Evolutionary conservation across 1,140 invertebrate genomes (phyloP).

Genomic region (Hydropsyche tenuis): DNA sequence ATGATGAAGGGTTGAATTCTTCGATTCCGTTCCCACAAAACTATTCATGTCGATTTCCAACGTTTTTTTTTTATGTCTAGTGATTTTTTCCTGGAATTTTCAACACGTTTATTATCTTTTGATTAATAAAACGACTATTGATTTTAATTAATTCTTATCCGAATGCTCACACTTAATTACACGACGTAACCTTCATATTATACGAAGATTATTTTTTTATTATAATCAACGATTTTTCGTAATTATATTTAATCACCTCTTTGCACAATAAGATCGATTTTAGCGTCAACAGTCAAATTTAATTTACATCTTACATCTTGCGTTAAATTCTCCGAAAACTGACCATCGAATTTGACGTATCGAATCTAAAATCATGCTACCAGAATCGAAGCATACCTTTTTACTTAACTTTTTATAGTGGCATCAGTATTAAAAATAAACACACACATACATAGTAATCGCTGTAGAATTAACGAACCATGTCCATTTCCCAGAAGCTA

Average conservation of each 20-base stretch:
- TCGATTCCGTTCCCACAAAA: no score
- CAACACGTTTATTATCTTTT: no score
- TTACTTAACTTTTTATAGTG: background rate
- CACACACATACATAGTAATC: slow-evolving; percentile 4
- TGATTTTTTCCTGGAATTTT: no score
- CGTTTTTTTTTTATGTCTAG: no score
- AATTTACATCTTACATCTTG: background rate
- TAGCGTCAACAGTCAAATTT: background rate
- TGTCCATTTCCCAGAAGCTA: slow-evolving; percentile 7
- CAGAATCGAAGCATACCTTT: slow-evolving; percentile 1
- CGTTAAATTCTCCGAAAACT: background rate
- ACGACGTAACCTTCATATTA: no score
- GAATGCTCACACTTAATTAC: no score
- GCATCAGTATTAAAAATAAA: background rate
- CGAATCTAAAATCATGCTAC: slow-evolving; percentile 15
- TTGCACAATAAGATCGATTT: no score
- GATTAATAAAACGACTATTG: no score
- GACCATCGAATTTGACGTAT: background rate
- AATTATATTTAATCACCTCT: no score
- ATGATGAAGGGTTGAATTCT: no score
- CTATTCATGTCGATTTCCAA: no score
- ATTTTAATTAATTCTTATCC: no score
- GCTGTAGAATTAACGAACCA: slow-evolving; percentile 4
- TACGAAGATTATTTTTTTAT: background rate
- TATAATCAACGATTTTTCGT: background rate